Evolutionary conservation across 2,113 vertebrate species (phyloP).

Genomic region (Phyllostomus discolor): DNA sequence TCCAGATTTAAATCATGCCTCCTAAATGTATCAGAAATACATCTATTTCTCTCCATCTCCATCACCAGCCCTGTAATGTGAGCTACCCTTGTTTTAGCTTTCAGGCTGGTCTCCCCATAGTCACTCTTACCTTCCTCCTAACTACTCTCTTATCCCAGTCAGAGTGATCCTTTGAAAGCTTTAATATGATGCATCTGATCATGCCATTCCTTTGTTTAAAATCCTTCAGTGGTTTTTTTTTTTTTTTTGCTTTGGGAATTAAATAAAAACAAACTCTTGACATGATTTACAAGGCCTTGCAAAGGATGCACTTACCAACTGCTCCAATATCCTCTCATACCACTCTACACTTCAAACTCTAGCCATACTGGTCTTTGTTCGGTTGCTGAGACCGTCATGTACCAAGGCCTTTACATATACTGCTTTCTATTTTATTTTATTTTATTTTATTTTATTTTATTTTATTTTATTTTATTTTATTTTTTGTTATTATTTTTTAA

Average conservation of each 20-base stretch:
- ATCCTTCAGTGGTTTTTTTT: background rate
- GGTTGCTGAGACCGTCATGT: background rate
- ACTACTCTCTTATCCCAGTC: background rate
- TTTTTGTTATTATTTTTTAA: too few species aligned
- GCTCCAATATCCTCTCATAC: accelerated
- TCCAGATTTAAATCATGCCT: background rate
- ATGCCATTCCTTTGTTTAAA: background rate
- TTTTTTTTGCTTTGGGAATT: background rate
- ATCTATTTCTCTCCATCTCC: too few species aligned
- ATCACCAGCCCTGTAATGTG: background rate
- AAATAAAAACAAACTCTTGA: background rate
- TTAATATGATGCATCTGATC: background rate
- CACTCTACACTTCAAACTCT: background rate
- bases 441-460: too few species aligned
- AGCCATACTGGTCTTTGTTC: background rate
- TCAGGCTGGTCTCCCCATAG: background rate
- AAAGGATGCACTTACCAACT: background rate
- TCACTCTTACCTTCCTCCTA: background rate
- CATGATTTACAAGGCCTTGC: background rate
- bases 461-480: too few species aligned
- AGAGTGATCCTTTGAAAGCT: background rate
- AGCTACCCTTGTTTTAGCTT: background rate
- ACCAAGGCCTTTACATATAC: background rate
- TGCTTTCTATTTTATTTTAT: too few species aligned
- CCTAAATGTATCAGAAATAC: too few species aligned